A percentile compares a stretch with the other conserved stretches of the same genome.
phyloP scores from a whole-genome alignment of 1,140 invertebrate genomes.

The Danaus melanippus region DNA sequence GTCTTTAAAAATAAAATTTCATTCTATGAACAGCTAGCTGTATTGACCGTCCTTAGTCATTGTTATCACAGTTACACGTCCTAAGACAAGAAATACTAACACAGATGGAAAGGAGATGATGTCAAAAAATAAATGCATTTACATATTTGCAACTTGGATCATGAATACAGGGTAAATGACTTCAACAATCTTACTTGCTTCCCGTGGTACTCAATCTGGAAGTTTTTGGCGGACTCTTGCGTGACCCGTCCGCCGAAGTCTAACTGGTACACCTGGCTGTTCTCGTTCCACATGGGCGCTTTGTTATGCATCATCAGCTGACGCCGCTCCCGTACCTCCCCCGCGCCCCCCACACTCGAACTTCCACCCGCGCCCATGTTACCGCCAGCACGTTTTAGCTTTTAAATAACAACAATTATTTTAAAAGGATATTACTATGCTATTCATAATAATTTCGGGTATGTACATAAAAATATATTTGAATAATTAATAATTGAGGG shows the following conservation, averaged over 20 bases:
- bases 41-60: too few relatives aligned
- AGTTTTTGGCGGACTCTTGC: slow-evolving; percentile 99
- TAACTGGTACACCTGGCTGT: slow-evolving; percentile 98
- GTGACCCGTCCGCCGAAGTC: slow-evolving; percentile 99
- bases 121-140: too few relatives aligned
- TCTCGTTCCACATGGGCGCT: slow-evolving; percentile 99
- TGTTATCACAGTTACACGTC: too few relatives aligned
- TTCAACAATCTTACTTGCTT: slow-evolving; percentile 82
- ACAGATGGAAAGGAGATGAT: too few relatives aligned
- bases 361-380: slow-evolving; percentile 10
- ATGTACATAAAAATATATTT: too few relatives aligned
- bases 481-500: too few relatives aligned
- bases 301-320: slow-evolving; percentile 99
- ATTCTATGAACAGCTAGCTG: too few relatives aligned
- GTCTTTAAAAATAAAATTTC: too few relatives aligned
- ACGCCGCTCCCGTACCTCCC: slow-evolving; percentile 24
- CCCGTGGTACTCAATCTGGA: slow-evolving; percentile 97
- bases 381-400: slow-evolving; percentile 53
- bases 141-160: too few relatives aligned
- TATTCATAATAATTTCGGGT: too few relatives aligned
- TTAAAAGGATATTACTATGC: neutral
- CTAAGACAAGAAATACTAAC: too few relatives aligned
- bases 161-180: too few relatives aligned
- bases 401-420: slow-evolving; percentile 6
- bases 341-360: slow-evolving; percentile 8